These are phyloP conservation scores for Catocala nupta DNA, from an alignment of 2,888 invertebrate species.

Conservation along the genomic window DNA sequence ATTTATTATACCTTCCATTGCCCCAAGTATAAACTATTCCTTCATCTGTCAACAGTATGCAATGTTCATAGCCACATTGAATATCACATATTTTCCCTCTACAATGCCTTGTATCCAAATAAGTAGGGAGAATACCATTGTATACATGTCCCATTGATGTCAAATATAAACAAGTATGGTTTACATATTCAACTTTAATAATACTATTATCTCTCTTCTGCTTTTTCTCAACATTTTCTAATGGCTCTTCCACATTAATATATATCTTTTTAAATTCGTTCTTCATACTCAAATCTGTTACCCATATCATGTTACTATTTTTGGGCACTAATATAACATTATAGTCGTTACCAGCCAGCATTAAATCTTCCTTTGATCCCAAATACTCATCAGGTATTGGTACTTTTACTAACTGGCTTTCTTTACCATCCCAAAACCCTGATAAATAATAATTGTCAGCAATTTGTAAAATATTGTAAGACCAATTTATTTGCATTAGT, in stretches of 20 bases:
- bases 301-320: conserved; percentile 59
- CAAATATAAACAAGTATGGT: conserved; percentile 66
- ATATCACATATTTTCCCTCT: conserved; percentile 88
- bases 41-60: conserved; percentile 89
- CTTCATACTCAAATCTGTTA: conserved; percentile 61
- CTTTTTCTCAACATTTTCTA: conserved; percentile 55
- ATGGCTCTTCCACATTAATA: conserved; percentile 58
- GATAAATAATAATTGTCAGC: conserved; percentile 62
- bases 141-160: conserved; percentile 81
- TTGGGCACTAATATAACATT: conserved; percentile 61
- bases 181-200: conserved; percentile 59
- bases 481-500: conserved; percentile 71
- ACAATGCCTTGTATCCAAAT: conserved; percentile 86
- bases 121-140: conserved; percentile 86
- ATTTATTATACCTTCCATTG: conserved; percentile 90
- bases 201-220: conserved; percentile 53
- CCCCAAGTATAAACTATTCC: conserved; percentile 95
- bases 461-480: conserved; percentile 73
- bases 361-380: conserved; percentile 46
- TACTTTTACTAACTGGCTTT: conserved; percentile 60
- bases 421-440: conserved; percentile 69
- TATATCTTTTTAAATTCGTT: conserved; percentile 56
- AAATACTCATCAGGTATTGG: conserved; percentile 58
- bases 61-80: conserved; percentile 94
- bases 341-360: conserved; percentile 73